phyloP scores from a whole-genome alignment of 2,113 vertebrate species.

The Noctilio leporinus region DNA sequence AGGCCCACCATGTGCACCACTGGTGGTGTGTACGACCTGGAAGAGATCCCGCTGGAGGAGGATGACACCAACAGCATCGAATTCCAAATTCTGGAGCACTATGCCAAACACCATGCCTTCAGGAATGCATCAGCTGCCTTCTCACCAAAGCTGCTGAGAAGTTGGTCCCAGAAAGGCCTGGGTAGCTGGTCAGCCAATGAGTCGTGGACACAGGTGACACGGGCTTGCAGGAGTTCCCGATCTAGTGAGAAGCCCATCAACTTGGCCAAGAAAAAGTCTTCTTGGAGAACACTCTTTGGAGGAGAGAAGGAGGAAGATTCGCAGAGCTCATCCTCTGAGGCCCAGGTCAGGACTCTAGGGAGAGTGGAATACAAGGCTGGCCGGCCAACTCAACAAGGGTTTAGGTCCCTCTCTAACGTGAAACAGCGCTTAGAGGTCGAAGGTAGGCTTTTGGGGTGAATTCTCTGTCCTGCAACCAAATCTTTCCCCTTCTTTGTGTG shows the following conservation, averaged over 20 bases:
- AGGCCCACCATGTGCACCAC: slow-evolving; percentile 61
- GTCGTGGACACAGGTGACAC: background rate
- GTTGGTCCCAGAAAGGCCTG: background rate
- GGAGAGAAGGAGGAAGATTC: background rate
- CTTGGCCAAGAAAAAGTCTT: slow-evolving; percentile 1
- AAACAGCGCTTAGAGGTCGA: background rate
- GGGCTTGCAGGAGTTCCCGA: background rate
- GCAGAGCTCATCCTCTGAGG: accelerated
- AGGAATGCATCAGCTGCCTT: background rate
- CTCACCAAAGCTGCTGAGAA: slow-evolving; percentile 42
- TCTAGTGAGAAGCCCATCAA: slow-evolving; percentile 5
- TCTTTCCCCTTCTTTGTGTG: background rate
- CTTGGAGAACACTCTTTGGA: slow-evolving; percentile 26
- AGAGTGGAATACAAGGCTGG: accelerated
- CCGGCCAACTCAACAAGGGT: accelerated
- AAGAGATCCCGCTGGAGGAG: slow-evolving; percentile 71
- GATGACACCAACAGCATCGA: slow-evolving; percentile 68
- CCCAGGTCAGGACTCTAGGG: accelerated
- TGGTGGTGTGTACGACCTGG: slow-evolving; percentile 41
- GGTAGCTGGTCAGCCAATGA: accelerated
- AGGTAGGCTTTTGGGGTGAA: slow-evolving; percentile 35
- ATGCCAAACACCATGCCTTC: slow-evolving; percentile 47
- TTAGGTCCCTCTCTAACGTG: background rate
- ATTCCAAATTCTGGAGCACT: slow-evolving; percentile 74
- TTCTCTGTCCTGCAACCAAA: background rate